Evolutionary conservation across 1,140 invertebrate species (phyloP).

Genomic region (Cydia splendana): DNA sequence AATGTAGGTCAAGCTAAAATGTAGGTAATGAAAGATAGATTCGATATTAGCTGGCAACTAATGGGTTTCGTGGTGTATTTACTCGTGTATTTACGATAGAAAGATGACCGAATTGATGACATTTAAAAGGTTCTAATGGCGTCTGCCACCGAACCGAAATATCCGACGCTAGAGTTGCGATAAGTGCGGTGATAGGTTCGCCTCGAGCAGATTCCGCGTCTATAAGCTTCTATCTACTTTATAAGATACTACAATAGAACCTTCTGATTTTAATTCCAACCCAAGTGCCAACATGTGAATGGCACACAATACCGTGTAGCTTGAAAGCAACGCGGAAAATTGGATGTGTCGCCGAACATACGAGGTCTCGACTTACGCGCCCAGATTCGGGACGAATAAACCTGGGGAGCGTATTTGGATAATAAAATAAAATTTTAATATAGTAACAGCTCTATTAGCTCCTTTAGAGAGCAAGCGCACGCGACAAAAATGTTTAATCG

Average conservation of each 20-base stretch:
- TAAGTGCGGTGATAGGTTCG: not conserved
- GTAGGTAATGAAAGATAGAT: no score
- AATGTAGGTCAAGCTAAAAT: no score
- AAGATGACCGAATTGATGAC: not conserved
- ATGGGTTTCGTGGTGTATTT: no score
- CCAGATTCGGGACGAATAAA: not conserved
- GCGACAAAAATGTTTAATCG: not conserved
- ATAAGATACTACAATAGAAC: not conserved
- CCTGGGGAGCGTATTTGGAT: not conserved
- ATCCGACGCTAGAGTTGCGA: not conserved
- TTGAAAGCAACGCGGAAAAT: slow-evolving; percentile 9
- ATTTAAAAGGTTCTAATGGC: not conserved
- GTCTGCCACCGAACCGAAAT: no score
- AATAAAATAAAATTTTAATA: no score
- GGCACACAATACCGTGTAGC: slow-evolving; percentile 8
- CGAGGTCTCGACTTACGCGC: slow-evolving; percentile 1
- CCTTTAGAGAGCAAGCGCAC: no score
- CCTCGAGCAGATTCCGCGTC: not conserved
- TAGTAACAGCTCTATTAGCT: no score
- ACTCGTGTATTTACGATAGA: no score
- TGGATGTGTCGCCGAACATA: slow-evolving; percentile 4
- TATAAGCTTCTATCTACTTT: not conserved
- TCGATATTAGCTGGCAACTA: no score
- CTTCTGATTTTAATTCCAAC: slow-evolving; percentile 1
- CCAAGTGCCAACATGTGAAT: slow-evolving; percentile 2